Evolutionary conservation across 2,888 invertebrate species (phyloP).

Genomic region (Drosophila niveifrons): DNA sequence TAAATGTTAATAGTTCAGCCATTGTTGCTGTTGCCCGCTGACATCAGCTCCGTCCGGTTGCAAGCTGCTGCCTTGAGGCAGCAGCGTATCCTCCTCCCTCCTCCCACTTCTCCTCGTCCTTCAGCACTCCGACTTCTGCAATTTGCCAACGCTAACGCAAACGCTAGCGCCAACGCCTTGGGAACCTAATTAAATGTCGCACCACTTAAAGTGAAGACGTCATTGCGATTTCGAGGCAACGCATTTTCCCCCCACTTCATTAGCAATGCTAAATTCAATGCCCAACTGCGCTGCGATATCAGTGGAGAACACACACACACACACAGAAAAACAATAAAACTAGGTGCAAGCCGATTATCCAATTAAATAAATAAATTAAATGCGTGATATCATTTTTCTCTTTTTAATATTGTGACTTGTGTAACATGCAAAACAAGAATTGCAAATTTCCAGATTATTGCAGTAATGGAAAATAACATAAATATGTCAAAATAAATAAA

Average conservation of each 20-base stretch:
- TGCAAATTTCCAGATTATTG: background rate
- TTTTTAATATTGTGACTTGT: background rate
- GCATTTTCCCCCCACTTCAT: constrained; percentile 44
- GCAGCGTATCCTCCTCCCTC: background rate
- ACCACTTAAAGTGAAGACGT: constrained; percentile 42
- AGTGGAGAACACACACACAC: background rate
- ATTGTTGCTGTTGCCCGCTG: constrained; percentile 34
- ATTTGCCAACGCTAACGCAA: background rate
- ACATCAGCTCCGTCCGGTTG: constrained; percentile 55
- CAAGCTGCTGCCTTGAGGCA: constrained; percentile 35
- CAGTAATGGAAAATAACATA: background rate
- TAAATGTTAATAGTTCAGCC: constrained; percentile 70
- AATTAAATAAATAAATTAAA: constrained; percentile 52
- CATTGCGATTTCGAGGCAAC: constrained; percentile 24
- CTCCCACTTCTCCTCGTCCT: background rate
- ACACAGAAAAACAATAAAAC: constrained; percentile 9
- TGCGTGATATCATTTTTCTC: background rate
- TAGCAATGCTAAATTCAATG: constrained; percentile 46
- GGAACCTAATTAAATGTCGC: constrained; percentile 62
- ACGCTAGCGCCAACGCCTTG: background rate
- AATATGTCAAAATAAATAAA: background rate
- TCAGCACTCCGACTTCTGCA: background rate
- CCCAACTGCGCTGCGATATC: constrained; percentile 51
- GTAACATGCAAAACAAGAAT: background rate
- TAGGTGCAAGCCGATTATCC: constrained; percentile 44